Base-by-base conservation (phyloP, 1,140 invertebrate species). In the Scaptomyza montana region DNA sequence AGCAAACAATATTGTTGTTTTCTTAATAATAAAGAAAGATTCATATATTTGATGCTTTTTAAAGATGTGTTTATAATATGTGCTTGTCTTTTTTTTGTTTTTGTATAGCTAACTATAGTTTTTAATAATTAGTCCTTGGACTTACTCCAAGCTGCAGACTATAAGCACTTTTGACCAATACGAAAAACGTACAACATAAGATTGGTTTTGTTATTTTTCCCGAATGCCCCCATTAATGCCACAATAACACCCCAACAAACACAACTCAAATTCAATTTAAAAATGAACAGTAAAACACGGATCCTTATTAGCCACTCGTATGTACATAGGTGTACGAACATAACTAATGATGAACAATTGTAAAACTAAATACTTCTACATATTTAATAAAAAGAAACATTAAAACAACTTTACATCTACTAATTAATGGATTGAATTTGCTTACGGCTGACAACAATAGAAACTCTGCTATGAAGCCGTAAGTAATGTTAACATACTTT, bases 311-410 rank as follows among this genome's bases (percentile, higher is more conserved):
- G 47, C 53, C 45, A 74, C 66, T 63, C 66, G 66, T 74, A 70
- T 59, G 55, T 65, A 56, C 61, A 71, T 70, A 70, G 56, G 57
- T 69, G 65, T 69, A 69, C 65, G 71, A 69, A 63, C 56, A 74
- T 69, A 74, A 74, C 71, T 74, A 74, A 74, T 47, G 57, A 74
- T 69, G 66, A 74, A 69, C 59, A 74, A 69, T 74, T 74, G 72
- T 74, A 74, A 74, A 74, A 74, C 72, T 74, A 74, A 74, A 74
- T 74, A 74, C 72, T 74, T 74, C 66, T 74, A 74, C 66, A 74
- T 74, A 74, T 70, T 74, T 74, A 74, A 70, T 74, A 74, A 74
- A 73, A 74, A 63, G 46, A 70, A 74, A 69, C 45, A 64, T 67
- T 47, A 53, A 59, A 67, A 67, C 47, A 50, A 9, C 4, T 30